Evolutionary conservation across 2,888 invertebrate species (phyloP), one percentile per base, ranked within the genome.

Genomic region (Bellardia pandia): DNA sequence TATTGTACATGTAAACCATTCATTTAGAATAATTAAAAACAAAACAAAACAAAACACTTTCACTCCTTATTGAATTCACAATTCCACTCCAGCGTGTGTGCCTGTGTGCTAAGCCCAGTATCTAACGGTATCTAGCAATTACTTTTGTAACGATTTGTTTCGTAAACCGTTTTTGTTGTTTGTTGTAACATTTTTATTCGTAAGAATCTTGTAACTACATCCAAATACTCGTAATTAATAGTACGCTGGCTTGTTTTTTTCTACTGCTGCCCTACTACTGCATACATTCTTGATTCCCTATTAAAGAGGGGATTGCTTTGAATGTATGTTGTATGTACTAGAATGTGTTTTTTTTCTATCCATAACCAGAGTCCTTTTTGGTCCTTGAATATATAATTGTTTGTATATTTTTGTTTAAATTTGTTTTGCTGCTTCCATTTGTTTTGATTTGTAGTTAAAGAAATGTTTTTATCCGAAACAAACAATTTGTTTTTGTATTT

Each of bases 341-440:
- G 7, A 56, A 11, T n/a, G 11, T 64, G 13, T 71, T 30, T 80
- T 51, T 56, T 42, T 56, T 42, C 3, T 48, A 62, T 51, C 48
- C 30, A 13, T 13, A 64, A 51, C n/a, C 16, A 33, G 45, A 76
- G n/a, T 64, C 53, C 53, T 53, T 66, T 51, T 37, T 62, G 45
- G 45, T 45, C 62, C 60, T 51, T 60, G 45, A 45, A 42, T 30
- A 68, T 72, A 80, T 33, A 16, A 75, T 69, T 11, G 13, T 11
- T 45, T 45, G 45, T 45, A 13, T 45, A 45, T 45, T 45, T 45
- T 45, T 45, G 7, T 45, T 78, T 53, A 42, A 16, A 13, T 75
- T 68, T 58, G 51, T 81, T 69, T 78, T 74, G 74, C 74, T 78
- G 86, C 82, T 82, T 86, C 56, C 68, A 74, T 69, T 69, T 81